A percentile compares a stretch with the other conserved stretches of the same genome.
Evolutionary conservation across 2,797 vertebrate species (phyloP).

Genomic region (Neolamprologus multifasciatus): DNA sequence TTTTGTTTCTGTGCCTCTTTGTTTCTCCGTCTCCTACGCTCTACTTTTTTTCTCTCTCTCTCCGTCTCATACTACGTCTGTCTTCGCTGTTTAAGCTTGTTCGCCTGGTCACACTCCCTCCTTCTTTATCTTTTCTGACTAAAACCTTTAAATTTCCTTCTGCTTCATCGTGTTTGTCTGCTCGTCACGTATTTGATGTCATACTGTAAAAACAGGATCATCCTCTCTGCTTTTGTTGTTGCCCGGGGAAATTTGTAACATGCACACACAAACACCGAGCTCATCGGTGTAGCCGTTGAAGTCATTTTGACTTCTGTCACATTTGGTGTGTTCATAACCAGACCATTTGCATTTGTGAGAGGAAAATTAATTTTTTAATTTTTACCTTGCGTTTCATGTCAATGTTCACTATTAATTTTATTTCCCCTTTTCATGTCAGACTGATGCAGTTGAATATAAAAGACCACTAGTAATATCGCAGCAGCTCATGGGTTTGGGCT

Average conservation of each 20-base stretch:
- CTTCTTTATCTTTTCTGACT: not conserved
- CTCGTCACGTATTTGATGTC: slow-evolving; percentile 10
- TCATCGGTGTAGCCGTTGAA: not conserved
- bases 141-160: slow-evolving; percentile 17
- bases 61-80: not conserved
- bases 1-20: not conserved
- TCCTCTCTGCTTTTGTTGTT: slow-evolving; percentile 6
- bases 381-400: not conserved
- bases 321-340: slow-evolving; percentile 14
- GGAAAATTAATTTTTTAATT: not conserved
- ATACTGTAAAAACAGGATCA: slow-evolving; percentile 44
- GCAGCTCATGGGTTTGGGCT: not conserved
- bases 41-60: not conserved
- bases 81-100: not conserved
- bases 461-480: not conserved
- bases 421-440: not conserved
- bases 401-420: not conserved
- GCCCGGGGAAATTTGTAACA: slow-evolving; percentile 5
- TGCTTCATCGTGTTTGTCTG: slow-evolving; percentile 20
- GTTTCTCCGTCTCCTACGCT: not conserved
- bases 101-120: not conserved
- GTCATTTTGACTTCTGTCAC: slow-evolving; percentile 30
- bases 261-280: not conserved
- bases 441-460: not conserved
- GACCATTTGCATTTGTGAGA: slow-evolving; percentile 7